Percentiles rank a stretch among this genome's conserved stretches.
phyloP scores from a whole-genome alignment of 1,140 invertebrate species.

The Leptestheria dahalacensis region DNA sequence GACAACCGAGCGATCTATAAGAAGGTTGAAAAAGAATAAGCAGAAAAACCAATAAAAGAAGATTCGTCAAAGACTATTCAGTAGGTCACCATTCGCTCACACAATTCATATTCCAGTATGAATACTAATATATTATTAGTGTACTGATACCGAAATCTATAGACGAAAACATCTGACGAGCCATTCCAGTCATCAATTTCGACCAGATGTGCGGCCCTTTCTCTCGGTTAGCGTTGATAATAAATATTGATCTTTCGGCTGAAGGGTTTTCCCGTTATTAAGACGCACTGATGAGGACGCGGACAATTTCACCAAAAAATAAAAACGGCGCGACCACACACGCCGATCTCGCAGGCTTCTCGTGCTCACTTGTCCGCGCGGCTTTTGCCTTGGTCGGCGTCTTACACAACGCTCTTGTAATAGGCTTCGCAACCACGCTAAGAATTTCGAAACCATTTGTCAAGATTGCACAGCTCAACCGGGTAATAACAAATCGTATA shows the following conservation, averaged over 20 bases:
- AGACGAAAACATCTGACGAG: too few relatives aligned
- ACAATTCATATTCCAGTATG: too few relatives aligned
- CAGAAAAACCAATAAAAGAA: too few relatives aligned
- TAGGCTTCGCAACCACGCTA: not conserved
- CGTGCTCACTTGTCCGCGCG: too few relatives aligned
- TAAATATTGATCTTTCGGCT: not conserved
- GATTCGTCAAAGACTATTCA: too few relatives aligned
- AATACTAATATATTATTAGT: too few relatives aligned
- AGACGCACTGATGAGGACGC: not conserved
- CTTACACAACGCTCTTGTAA: not conserved
- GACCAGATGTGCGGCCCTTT: not conserved
- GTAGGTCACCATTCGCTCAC: too few relatives aligned
- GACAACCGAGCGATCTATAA: too few relatives aligned
- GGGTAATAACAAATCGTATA: not conserved
- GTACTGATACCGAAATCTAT: too few relatives aligned
- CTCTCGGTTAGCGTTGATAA: not conserved
- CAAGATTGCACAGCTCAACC: not conserved
- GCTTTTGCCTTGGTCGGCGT: not conserved
- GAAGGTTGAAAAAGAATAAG: too few relatives aligned
- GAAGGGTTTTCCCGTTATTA: not conserved
- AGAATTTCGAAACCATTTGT: not conserved
- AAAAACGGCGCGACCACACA: not conserved
- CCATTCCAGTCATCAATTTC: not conserved
- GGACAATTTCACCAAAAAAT: too few relatives aligned
- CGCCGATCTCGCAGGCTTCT: too few relatives aligned